Percentiles rank a stretch among this genome's conserved stretches.
These are phyloP conservation scores for Conistra vaccinii DNA, from an alignment of 2,888 invertebrate species.

Conservation along the genomic window DNA sequence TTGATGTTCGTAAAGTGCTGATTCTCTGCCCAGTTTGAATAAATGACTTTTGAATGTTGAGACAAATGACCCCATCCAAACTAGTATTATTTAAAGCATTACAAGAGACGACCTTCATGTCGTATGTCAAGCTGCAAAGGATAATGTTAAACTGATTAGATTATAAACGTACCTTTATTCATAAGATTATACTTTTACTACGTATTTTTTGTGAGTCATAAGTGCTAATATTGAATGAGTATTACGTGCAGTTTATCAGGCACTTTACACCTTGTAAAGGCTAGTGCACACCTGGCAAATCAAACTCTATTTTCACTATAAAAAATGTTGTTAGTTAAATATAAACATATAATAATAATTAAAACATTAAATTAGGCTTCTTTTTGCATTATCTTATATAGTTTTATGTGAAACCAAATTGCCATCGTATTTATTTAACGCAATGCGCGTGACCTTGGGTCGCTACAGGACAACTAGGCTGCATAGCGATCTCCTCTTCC, in stretches of 20 bases:
- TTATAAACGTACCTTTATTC: neutral
- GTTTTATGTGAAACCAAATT: too few relatives aligned
- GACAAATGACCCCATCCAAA: neutral
- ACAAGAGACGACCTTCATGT: neutral
- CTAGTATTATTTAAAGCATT: neutral
- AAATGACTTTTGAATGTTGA: too few relatives aligned
- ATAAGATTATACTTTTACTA: conserved; percentile 2
- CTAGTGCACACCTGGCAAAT: neutral
- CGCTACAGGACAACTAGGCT: too few relatives aligned
- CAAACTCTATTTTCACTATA: neutral
- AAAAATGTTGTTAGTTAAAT: neutral
- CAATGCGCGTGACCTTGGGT: too few relatives aligned
- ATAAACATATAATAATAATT: too few relatives aligned
- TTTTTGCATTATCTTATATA: too few relatives aligned
- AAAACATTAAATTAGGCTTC: too few relatives aligned
- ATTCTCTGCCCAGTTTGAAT: too few relatives aligned
- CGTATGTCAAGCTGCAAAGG: conserved; percentile 10
- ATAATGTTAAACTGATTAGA: conserved; percentile 15
- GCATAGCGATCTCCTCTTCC: too few relatives aligned
- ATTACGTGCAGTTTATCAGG: conserved; percentile 6
- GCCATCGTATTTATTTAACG: too few relatives aligned
- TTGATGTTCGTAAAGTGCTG: too few relatives aligned
- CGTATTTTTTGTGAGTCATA: conserved; percentile 21
- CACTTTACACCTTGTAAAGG: conserved; percentile 4
- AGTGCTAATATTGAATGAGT: conserved; percentile 9